These are phyloP conservation scores for Liopterus haemorrhoidalis DNA, from an alignment of 2,888 invertebrate genomes.

Conservation along the genomic window DNA sequence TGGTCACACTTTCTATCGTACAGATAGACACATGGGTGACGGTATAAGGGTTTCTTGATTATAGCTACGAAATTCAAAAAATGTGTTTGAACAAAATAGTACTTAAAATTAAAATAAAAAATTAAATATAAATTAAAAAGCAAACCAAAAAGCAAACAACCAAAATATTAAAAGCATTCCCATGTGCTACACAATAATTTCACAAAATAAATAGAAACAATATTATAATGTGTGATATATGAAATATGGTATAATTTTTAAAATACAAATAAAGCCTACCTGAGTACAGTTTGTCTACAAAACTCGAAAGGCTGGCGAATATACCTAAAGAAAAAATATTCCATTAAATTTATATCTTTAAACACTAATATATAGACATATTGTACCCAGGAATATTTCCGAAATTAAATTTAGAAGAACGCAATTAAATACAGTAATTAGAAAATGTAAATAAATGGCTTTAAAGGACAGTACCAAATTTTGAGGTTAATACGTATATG, in stretches of 20 bases:
- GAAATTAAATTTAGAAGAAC: no score
- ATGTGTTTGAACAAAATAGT: no score
- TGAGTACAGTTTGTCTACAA: slow-evolving; percentile 50
- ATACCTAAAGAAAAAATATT: slow-evolving; percentile 44
- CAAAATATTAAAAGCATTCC: slow-evolving; percentile 2
- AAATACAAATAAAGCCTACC: slow-evolving; percentile 42
- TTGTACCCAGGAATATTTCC: not conserved
- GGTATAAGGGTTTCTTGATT: no score
- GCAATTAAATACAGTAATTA: no score
- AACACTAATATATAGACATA: not conserved
- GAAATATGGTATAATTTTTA: slow-evolving; percentile 19
- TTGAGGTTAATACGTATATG: no score
- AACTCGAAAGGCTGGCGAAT: slow-evolving; percentile 43
- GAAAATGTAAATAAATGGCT: no score
- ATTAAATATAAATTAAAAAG: slow-evolving; percentile 1
- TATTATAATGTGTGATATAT: not conserved
- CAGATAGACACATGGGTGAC: no score
- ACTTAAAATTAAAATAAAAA: no score
- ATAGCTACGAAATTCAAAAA: no score
- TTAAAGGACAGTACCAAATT: no score
- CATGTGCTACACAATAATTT: not conserved
- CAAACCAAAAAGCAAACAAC: slow-evolving; percentile 6
- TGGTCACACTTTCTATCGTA: no score
- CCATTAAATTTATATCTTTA: no score
- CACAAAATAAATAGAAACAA: not conserved